phyloP scores from a whole-genome alignment of 2,113 vertebrate species.

The Scolopax mira region DNA sequence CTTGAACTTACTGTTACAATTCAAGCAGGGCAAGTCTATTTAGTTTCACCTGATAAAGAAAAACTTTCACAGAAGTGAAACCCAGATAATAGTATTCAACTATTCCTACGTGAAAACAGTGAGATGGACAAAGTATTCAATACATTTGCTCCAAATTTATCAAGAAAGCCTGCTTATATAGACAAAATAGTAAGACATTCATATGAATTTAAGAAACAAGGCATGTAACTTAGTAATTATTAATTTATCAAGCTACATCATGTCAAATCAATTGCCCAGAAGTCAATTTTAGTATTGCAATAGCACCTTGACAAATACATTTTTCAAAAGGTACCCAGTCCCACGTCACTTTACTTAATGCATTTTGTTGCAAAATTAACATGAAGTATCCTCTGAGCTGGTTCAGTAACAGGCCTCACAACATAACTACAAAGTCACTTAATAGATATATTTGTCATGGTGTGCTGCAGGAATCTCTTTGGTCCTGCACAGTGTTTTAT shows the following conservation, averaged over 20 bases:
- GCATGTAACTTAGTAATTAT: neutral
- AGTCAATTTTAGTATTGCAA: neutral
- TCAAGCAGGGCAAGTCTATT: neutral
- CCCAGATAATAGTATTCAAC: neutral
- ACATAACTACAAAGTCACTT: neutral
- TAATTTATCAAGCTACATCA: neutral
- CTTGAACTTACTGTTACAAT: neutral
- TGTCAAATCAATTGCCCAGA: neutral
- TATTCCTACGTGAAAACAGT: neutral
- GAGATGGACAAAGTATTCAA: neutral
- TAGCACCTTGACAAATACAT: neutral
- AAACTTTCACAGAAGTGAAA: neutral
- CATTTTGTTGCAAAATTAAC: neutral
- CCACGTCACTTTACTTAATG: neutral
- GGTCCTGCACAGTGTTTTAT: neutral
- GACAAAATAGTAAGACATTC: neutral
- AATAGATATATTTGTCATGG: neutral
- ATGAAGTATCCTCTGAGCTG: neutral
- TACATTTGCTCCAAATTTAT: neutral
- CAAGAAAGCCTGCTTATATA: neutral
- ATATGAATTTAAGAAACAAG: neutral
- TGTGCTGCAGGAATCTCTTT: neutral
- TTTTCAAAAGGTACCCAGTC: neutral
- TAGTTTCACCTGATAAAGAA: neutral
- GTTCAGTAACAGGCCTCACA: neutral